phyloP scores from a whole-genome alignment of 2,888 invertebrate species.

The Fissipunctia ypsillon region DNA sequence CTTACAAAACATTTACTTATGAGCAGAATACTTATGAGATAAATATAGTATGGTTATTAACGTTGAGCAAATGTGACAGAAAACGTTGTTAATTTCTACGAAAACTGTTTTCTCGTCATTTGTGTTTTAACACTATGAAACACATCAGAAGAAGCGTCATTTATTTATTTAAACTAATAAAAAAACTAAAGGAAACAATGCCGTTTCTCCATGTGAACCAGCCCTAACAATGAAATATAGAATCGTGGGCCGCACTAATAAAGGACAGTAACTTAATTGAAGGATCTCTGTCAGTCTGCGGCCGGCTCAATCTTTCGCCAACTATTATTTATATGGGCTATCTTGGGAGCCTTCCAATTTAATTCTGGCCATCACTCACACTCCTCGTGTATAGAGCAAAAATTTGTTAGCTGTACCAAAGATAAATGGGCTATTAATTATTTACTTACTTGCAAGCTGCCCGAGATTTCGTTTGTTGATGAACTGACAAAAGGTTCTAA shows the following conservation, averaged over 20 bases:
- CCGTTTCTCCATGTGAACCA: conserved; percentile 19
- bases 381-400: conserved; percentile 43
- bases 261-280: conserved; percentile 66
- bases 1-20: background rate
- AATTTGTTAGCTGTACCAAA: conserved; percentile 41
- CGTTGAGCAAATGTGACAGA: background rate
- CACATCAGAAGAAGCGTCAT: no score
- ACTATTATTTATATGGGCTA: conserved; percentile 64
- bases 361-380: conserved; percentile 50
- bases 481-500: conserved; percentile 2
- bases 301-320: conserved; percentile 54
- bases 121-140: background rate
- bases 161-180: background rate
- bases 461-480: conserved; percentile 8
- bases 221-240: conserved; percentile 63
- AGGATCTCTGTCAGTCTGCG: conserved; percentile 55
- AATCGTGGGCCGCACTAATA: conserved; percentile 57
- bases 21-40: background rate
- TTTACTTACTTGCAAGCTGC: conserved; percentile 27
- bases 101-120: background rate
- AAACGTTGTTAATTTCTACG: background rate
- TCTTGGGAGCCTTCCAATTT: conserved; percentile 64
- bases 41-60: background rate
- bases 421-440: conserved; percentile 43
- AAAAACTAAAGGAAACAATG: background rate